phyloP scores from a whole-genome alignment of 2,113 vertebrate species.

The Rhynchomys soricoides region DNA sequence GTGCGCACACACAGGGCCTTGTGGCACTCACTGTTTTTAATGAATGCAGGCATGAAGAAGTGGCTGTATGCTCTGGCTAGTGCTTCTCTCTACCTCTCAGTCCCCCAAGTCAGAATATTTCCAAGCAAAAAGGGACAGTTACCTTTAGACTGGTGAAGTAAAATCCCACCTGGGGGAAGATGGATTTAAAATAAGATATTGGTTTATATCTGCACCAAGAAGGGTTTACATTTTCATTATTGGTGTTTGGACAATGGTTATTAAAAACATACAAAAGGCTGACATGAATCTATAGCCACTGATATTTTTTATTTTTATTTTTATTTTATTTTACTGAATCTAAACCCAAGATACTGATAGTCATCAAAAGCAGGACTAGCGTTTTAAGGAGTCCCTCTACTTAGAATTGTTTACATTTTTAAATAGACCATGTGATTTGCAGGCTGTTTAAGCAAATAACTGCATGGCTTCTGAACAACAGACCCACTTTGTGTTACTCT shows the following conservation, averaged over 20 bases:
- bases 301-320: constrained; percentile 68
- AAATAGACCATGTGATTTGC: constrained; percentile 78
- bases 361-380: constrained; percentile 64
- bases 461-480: constrained; percentile 20
- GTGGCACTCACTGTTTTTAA: not conserved
- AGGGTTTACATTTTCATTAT: rapidly evolving
- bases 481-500: not conserved
- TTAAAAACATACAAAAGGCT: constrained; percentile 60
- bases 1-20: rapidly evolving
- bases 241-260: not conserved
- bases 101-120: constrained; percentile 38
- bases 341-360: constrained; percentile 67
- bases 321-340: constrained; percentile 77
- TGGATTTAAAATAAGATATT: constrained; percentile 37
- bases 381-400: constrained; percentile 70
- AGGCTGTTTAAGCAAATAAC: constrained; percentile 72
- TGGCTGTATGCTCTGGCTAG: not conserved
- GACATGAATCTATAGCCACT: constrained; percentile 74
- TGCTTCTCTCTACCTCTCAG: not conserved
- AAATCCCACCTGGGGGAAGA: not conserved
- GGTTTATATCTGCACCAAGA: not conserved
- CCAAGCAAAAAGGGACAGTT: not conserved
- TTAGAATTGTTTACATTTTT: constrained; percentile 75
- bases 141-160: not conserved
- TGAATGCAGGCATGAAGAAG: not conserved